A percentile compares a stretch with the other conserved stretches of the same genome.
phyloP scores from a whole-genome alignment of 2,797 vertebrate species.

The Hybognathus amarus region DNA sequence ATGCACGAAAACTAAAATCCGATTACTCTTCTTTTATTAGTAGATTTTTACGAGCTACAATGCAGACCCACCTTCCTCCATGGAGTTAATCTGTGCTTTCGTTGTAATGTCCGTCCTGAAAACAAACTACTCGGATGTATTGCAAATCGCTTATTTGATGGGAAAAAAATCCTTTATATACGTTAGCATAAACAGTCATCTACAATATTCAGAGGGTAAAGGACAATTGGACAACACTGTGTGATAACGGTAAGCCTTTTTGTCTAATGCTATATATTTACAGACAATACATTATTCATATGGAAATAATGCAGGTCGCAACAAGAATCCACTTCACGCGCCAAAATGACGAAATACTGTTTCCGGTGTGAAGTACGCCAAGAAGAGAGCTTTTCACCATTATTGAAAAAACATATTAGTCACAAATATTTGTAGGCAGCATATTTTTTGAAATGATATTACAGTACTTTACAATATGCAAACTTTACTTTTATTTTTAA shows the following conservation, averaged over 20 bases:
- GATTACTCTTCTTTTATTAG: too few relatives aligned
- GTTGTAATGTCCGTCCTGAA: background rate
- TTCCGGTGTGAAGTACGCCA: constrained; percentile 8
- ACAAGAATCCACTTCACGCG: background rate
- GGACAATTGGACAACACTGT: background rate
- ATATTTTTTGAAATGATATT: background rate
- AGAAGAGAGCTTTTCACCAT: background rate
- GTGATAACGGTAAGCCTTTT: background rate
- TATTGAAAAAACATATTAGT: background rate
- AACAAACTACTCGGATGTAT: background rate
- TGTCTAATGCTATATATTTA: background rate
- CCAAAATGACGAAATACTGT: constrained; percentile 31
- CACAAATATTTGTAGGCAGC: background rate
- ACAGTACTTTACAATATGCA: background rate
- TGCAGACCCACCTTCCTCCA: constrained; percentile 1
- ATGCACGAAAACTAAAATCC: background rate
- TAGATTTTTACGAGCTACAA: background rate
- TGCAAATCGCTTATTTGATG: background rate
- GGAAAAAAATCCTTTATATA: background rate
- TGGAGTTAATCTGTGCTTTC: background rate
- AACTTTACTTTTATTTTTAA: background rate
- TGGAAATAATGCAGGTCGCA: too few relatives aligned
- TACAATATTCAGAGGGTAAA: background rate
- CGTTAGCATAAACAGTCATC: background rate
- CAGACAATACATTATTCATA: background rate